Base-by-base conservation (phyloP, 2,888 invertebrate species). In the Drosophila borborema region DNA sequence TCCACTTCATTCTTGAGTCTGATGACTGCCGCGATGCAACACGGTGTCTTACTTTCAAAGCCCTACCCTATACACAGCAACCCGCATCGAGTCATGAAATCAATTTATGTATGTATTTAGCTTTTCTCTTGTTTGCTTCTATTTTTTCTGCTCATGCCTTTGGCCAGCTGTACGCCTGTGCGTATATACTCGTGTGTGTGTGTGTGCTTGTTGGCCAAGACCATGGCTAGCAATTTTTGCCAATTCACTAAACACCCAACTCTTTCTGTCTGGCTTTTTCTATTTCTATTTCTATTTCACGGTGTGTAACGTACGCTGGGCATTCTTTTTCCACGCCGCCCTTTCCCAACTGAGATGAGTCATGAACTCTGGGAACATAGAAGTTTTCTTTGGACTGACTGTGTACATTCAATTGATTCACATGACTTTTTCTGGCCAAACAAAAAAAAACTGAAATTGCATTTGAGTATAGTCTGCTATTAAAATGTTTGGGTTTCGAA, bases 81-180 rank as follows among this genome's bases (percentile, higher is more conserved):
- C 71, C 75, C 71, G 68, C 65, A 68, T 53, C 66, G 55, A 77
- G 78, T 87, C 85, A 85, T 87, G 76, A 85, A 89, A 76, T 85
- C 87, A 87, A 87, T 89, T 85, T 87, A 76, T 83, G 67, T 67
- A 75, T 63, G 64, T 82, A 60, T 84, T 80, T 86, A 75, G 81
- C 74, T 72, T 81, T 71, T 58, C 64, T 75, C 48, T 64, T 61
- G 54, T 74, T 55, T 71, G 51, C 28, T 53, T 14, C 46, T 43
- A 9, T 45, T 20, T 49, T 45, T 40, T 18, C 55, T 60, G 67
- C 71, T 38, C 65, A 58, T 77, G 59, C 63, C 70, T 51, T 65
- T 64, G 66, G 55, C 56, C 66, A 62, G 45, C 68, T 68, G 74
- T 54, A 28, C 56, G 58, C 36, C 53, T 41, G 28, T 61, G 8